Percentiles rank a stretch among this genome's conserved stretches.
These are phyloP conservation scores for Nemoura dubitans DNA, from an alignment of 2,888 invertebrate species.

Conservation along the genomic window DNA sequence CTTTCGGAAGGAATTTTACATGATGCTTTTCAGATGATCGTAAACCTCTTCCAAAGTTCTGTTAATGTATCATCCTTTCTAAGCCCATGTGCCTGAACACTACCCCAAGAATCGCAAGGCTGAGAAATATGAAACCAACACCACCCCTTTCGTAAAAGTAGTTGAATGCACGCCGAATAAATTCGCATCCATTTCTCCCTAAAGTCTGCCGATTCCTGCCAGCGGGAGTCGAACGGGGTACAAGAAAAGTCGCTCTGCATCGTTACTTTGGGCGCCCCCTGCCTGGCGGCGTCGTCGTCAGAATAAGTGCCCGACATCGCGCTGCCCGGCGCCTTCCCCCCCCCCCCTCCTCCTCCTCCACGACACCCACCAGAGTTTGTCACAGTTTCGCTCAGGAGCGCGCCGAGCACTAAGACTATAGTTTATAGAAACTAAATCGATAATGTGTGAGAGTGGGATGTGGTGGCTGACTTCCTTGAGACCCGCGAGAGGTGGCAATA, in stretches of 20 bases:
- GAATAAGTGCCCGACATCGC: neutral
- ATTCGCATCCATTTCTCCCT: neutral
- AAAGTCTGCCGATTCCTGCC: neutral
- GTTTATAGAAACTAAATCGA: neutral
- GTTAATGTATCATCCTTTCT: no score
- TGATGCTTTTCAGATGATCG: no score
- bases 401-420: neutral
- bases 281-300: neutral
- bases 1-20: no score
- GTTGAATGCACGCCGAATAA: neutral
- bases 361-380: neutral
- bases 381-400: neutral
- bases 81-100: no score
- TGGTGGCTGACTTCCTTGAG: neutral
- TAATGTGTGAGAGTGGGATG: neutral
- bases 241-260: conserved; percentile 33
- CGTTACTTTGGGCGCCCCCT: neutral
- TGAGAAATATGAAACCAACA: no score
- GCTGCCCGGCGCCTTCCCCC: no score
- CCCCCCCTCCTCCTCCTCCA: neutral
- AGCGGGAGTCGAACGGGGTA: conserved; percentile 18
- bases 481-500: neutral
- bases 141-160: neutral
- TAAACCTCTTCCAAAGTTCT: no score
- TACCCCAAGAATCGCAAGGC: no score